Base-by-base conservation (phyloP, 2,888 invertebrate genomes). In the Lydus trimaculatus region DNA sequence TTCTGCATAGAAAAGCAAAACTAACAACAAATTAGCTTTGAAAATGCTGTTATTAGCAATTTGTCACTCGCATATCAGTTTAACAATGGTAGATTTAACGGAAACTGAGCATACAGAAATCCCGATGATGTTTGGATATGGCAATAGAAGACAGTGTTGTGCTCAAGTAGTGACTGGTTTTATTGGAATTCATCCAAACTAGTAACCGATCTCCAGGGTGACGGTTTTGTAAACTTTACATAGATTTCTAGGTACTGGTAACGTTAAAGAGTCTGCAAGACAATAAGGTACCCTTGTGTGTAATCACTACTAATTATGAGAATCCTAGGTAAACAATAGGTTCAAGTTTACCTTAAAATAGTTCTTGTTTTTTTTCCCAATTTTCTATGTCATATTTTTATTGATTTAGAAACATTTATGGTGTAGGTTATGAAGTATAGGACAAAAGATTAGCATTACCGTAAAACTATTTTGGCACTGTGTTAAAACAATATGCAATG, bases 391-490 rank as follows among this genome's bases (percentile, higher is more conserved):
- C 1, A 25, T 64, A 31, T 56, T 64, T 33, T 64, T 79, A 64
- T 76, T 76, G 61, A 80, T 63, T 63, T 79, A 52, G 78, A 73
- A 33, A 58, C 58, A 13, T 8, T 64, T 2, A n/a, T n/a, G n/a
- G n/a, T n/a, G n/a, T n/a, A n/a, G 78, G 77, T 7, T 80, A 73
- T 65, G 56, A 60, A 4, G 8, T 78, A 59, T 73, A 71, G 65
- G 69, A 78, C 70, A 63, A 75, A n/a, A 76, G 71, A 31, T 60
- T 60, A 28, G 71, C 73, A 20, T 73, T 81, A 70, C 73, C 79
- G 64, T 75, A 75, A 15, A 67, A 76, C n/a, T 80, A 80, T 62
- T 61, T 79, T 0, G 66, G 64, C 13, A 28, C 79, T n/a, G 76
- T 79, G 31, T 61, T 81, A n/a, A 11, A 31, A 33, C 5, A 6